Base-by-base conservation (phyloP, 2,797 vertebrate genomes). In the Squalus acanthias region DNA sequence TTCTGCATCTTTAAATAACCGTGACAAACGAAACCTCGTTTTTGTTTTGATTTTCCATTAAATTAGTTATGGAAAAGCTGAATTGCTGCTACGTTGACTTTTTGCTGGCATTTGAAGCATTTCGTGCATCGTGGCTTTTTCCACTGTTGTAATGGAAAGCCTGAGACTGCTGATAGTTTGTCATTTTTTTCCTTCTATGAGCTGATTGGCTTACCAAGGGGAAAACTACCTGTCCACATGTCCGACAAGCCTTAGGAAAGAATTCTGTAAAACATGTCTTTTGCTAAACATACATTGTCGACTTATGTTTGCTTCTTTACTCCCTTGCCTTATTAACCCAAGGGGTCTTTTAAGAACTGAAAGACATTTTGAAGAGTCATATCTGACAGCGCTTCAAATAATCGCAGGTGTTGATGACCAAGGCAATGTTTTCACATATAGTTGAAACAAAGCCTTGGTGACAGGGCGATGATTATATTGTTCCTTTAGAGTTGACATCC, bases 321-420 rank as follows among this genome's bases (percentile, higher is more conserved):
- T 22, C 88, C 57, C 26, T 65, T 17, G 89, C 1, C 65, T 94
- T 94, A 70, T 57, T 2, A 89, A 69, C 92, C n/a, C 67, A 69
- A 94, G 92, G 65, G 63, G 57, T 70, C n/a, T 26, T 94, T 67
- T 39, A 9, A 24, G 65, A 46, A 94, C 22, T 94, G 92, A 67
- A 97, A 98, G 97, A 97, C 97, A 97, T 97, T 98, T 98, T 97
- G 97, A 97, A 97, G 97, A 97, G 97, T 97, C 85, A 95, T 67
- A 29, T 97, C 97, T 98, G 98, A 98, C 98, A 98, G 97, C 97
- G 97, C 98, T 98, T 98, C 98, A 98, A 98, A 98, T 98, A 97
- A 97, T 97, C 0, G 97, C 98, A 97, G 96, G 97, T 96, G 97
- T 97, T 96, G 97, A 96, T 96, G 97, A 97, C 97, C 97, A 98